Base-by-base conservation (phyloP, 2,888 invertebrate genomes). In the Timandra comae region DNA sequence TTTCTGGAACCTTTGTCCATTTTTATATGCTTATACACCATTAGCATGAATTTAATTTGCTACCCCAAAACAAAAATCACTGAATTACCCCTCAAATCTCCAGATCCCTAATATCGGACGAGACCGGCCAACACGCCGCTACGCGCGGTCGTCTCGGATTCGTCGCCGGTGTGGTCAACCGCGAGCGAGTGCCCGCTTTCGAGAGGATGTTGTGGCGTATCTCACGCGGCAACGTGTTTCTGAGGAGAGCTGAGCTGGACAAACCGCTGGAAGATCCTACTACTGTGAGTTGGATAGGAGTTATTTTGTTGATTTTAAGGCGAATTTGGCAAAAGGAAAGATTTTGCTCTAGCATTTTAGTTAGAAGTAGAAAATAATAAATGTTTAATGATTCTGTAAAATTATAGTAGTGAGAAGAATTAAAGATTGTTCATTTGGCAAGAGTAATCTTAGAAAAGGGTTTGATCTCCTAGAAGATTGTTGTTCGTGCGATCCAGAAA, bases 131-230 rank as follows among this genome's bases (percentile, higher is more conserved):
- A 33, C 73, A 72, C 28, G 60, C 72, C 0, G 82, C 75, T 2
- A 61, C 71, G 1, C 80, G 89, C 27, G 90, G 90, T 0, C 81
- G 87, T 0, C 73, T 87, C 3, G 87, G 95, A 48, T 97, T 97
- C 80, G 94, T 97, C 7, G 95, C 96, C 19, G 97, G 97, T n/a
- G 96, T 97, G 13, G 94, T 97, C 39, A 91, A 93, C 52, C 88
- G 96, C 23, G 96, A 97, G 74, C 87, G 95, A 41, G 90, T 97
- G 35, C 94, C 94, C 1, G 93, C 93, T 28, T 97, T 97, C 80
- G 97, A 97, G 68, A 87, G 96, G 32, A 95, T 97, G 92, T 77
- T 97, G 57, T 97, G 97, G 97, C 89, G 97, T 48, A 96, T 96
- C 46, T 96, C 96, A 10, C 88, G 97, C 35, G 97, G 97, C 16